Evolutionary conservation across 2,797 vertebrate species (phyloP).

Genomic region (Varecia variegata): DNA sequence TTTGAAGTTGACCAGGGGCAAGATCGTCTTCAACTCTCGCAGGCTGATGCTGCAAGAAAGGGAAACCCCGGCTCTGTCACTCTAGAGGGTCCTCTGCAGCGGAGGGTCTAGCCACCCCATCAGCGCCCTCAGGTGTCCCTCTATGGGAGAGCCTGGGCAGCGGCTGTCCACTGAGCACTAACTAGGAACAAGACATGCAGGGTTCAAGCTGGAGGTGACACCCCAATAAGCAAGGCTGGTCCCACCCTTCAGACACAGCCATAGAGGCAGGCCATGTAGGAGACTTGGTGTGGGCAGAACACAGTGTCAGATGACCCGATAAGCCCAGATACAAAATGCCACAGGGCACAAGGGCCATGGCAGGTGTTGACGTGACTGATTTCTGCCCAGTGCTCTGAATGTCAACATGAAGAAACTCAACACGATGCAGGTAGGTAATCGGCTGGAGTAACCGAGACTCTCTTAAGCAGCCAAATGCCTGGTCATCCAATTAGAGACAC

Average conservation of each 20-base stretch:
- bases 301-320: not conserved
- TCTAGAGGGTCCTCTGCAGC: accelerated
- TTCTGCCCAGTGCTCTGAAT: not conserved
- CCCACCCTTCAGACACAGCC: not conserved
- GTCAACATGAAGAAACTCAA: not conserved
- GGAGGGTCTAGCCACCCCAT: accelerated
- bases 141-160: not conserved
- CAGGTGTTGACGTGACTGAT: not conserved
- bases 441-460: not conserved
- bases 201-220: not conserved
- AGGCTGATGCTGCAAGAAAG: slow-evolving; percentile 88
- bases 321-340: not conserved
- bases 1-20: slow-evolving; percentile 95
- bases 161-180: not conserved
- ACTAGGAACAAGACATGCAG: not conserved
- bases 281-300: not conserved
- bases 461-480: not conserved
- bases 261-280: accelerated
- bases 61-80: not conserved
- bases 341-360: not conserved
- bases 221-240: accelerated
- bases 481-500: not conserved
- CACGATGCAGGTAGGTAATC: too few species aligned
- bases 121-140: accelerated
- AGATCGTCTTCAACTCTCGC: slow-evolving; percentile 93